Percentiles rank a stretch among this genome's conserved stretches.
Evolutionary conservation across 1,140 invertebrate species (phyloP).

Genomic region (Leptopilina boulardi): DNA sequence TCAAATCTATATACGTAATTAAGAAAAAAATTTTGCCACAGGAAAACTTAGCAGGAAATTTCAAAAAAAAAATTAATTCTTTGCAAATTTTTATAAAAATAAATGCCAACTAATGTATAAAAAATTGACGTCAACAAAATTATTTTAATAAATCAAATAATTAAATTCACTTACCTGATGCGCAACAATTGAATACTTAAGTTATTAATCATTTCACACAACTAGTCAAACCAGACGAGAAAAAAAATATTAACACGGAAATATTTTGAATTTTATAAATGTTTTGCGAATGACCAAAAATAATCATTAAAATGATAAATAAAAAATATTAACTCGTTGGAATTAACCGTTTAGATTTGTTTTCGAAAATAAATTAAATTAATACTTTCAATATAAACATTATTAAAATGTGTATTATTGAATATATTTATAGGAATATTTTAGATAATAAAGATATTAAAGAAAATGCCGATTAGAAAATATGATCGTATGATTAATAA

Average conservation of each 20-base stretch:
- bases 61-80: too few species aligned
- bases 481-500: constrained; percentile 3
- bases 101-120: neutral
- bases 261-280: neutral
- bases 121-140: neutral
- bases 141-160: neutral
- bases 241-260: neutral
- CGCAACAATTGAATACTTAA: constrained; percentile 1
- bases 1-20: constrained; percentile 6
- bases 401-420: too few species aligned
- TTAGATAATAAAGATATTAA: too few species aligned
- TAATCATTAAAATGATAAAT: neutral
- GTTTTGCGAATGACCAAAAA: neutral
- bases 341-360: neutral
- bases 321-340: neutral
- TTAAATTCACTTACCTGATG: neutral
- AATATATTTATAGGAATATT: too few species aligned
- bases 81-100: neutral
- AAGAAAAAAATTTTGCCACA: neutral
- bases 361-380: neutral
- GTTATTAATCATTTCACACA: constrained; percentile 5
- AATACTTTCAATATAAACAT: too few species aligned
- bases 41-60: neutral
- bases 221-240: neutral
- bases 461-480: constrained; percentile 11